Evolutionary conservation across 2,888 invertebrate genomes (phyloP), one percentile per base, ranked within the genome.

Genomic region (Saturnia pavonia): DNA sequence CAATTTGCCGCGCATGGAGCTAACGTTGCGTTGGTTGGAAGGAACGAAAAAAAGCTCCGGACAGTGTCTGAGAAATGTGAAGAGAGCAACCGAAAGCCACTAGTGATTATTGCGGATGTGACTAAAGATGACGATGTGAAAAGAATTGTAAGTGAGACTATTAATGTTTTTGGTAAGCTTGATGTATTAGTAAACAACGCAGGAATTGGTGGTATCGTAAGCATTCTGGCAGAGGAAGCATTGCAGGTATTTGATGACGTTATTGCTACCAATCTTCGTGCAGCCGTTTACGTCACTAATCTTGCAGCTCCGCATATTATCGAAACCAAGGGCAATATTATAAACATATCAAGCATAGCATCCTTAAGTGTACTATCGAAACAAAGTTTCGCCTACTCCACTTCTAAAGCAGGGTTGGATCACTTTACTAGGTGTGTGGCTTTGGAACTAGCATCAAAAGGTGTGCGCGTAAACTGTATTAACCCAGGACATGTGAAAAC

Each of bases 401-500:
- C 73, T 0, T 79, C 81, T 6, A 83, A 83, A 72, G 81, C 81
- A 42, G 97, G 97, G 1, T 87, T 98, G 6, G 98, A 98, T 91
- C 98, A 98, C 83, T 95, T 98, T 75, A 98, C 98, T 0, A 94
- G 96, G 80, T 97, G 97, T 84, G 92, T 95, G 7, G 98, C 98
- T 6, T 88, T 98, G 60, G 98, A 97, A 78, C 88, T 97, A 70
- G 96, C 96, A 43, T 75, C 94, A 0, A 96, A 96, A 81, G 94
- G 95, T 74, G 96, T 98, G 0, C 92, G 98, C 67, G 97, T 97
- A 0, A 98, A 98, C 86, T 94, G 96, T 69, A 97, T 98, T 0
- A 97, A 97, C 88, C 98, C 98, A 16, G 98, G 98, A 22, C 97
- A 98, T 0, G 95, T 96, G 2, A 83, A 96, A 3, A 98, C 98